A percentile compares a stretch with the other conserved stretches of the same genome.
phyloP scores from a whole-genome alignment of 2,888 invertebrate species.

The Griposia aprilina region DNA sequence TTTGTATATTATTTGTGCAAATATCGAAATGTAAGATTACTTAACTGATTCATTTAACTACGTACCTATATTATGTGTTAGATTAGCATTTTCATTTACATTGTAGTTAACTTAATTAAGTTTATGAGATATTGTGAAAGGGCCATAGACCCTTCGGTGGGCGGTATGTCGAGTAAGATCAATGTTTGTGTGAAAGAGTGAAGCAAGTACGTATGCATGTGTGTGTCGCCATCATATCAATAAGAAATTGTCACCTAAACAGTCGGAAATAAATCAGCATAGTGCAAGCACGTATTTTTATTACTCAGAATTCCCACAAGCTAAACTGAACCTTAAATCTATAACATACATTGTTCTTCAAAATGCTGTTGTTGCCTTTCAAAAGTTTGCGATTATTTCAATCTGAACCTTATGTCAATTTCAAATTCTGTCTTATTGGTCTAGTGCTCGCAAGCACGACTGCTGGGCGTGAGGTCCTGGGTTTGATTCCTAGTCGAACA shows the following conservation, averaged over 20 bases:
- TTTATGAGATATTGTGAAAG: neutral
- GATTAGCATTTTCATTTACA: too few relatives aligned
- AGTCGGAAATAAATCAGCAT: too few relatives aligned
- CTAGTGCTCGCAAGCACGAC: neutral
- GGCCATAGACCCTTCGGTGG: constrained; percentile 7
- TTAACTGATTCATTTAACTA: neutral
- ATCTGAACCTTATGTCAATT: neutral
- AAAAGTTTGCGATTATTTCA: neutral
- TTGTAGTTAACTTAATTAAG: neutral
- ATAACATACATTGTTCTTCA: too few relatives aligned
- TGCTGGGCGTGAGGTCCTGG: neutral
- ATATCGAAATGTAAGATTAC: too few relatives aligned
- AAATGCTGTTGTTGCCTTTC: neutral
- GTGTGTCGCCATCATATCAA: too few relatives aligned
- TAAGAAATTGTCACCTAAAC: too few relatives aligned
- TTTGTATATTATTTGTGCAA: neutral
- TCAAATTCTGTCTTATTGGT: neutral
- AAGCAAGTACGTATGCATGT: too few relatives aligned
- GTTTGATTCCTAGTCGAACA: neutral
- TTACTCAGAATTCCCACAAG: too few relatives aligned
- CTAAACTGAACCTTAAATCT: too few relatives aligned
- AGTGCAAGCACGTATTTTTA: too few relatives aligned
- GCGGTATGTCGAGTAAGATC: too few relatives aligned
- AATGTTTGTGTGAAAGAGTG: too few relatives aligned
- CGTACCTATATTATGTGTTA: neutral